A percentile compares a stretch with the other conserved stretches of the same genome.
Conservation (phyloP, 2,797 vertebrate genomes). For the Tamandua tetradactyla region DNA sequence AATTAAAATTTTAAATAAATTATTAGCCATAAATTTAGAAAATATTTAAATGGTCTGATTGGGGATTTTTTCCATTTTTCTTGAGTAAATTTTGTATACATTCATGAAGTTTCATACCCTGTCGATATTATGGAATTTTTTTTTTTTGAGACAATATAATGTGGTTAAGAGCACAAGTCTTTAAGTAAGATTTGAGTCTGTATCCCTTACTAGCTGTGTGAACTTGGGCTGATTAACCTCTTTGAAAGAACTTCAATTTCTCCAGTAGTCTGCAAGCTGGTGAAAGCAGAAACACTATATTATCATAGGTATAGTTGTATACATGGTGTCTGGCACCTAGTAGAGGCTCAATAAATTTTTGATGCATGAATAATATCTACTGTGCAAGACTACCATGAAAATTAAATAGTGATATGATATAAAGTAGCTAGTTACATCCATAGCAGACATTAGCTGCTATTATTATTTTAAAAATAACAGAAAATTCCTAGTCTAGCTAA, state of each 20-base stretch:
- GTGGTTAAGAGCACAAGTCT: not conserved
- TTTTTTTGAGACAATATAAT: not conserved
- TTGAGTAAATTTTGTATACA: not conserved
- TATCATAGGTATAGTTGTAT: slow-evolving; percentile 5
- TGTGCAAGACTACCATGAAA: slow-evolving; percentile 45
- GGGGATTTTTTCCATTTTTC: not conserved
- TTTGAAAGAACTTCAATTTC: slow-evolving; percentile 36
- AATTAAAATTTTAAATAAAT: slow-evolving; percentile 22
- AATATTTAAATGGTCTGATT: not conserved
- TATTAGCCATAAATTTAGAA: not conserved
- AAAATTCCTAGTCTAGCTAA: slow-evolving; percentile 5
- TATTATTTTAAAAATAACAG: slow-evolving; percentile 29
- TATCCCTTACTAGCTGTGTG: slow-evolving; percentile 12
- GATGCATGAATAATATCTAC: slow-evolving; percentile 8
- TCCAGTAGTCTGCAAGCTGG: not conserved
- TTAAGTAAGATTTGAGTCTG: slow-evolving; percentile 11
- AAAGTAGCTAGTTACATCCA: not conserved
- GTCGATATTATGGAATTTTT: slow-evolving; percentile 24
- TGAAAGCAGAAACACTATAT: not conserved
- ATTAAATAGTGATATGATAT: slow-evolving; percentile 7
- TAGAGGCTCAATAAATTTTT: slow-evolving; percentile 8
- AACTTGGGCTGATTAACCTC: slow-evolving; percentile 29
- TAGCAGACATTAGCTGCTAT: not conserved
- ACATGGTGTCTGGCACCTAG: not conserved
- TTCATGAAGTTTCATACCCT: not conserved